Evolutionary conservation across 2,888 invertebrate species (phyloP), one percentile per base, ranked within the genome.

Genomic region (Electrophaes corylata): DNA sequence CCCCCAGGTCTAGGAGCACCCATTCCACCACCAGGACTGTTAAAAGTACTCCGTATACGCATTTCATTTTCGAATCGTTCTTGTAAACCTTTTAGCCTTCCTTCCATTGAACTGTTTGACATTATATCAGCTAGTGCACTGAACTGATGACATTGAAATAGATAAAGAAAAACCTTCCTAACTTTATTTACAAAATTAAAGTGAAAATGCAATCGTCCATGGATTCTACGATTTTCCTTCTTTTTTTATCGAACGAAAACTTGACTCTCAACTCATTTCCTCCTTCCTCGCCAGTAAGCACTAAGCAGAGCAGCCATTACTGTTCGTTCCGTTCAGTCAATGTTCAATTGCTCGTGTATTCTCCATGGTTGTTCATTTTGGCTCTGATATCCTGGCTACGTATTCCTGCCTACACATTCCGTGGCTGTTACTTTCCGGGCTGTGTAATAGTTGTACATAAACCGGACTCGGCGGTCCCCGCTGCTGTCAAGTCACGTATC

Each of bases 51-150:
- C 93, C 94, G 82, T 94, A 94, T 87, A 86, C 88, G 90, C 84
- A 86, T 83, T 83, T 89, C 90, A 81, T 89, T 89, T 84, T 94
- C 94, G 72, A 97, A 92, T 76, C 96, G 94, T 83, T 95, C 95
- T 88, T 97, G 95, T 87, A 98, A 93, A 80, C 95, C 95, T 89
- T 96, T 94, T 81, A 98, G 93, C 93, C 95, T 96, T 78, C 95
- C 95, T 86, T 95, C 95, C 83, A 95, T 93, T 79, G 94, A 93
- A 84, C 94, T 93, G 92, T 94, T 94, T 88, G 95, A 95, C 95
- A 95, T 95, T 83, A 72, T 89, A 78, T 69, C 70, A 72, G 80
- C 65, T 70, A 75, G 70, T 76, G 70, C 73, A 73, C 66, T 70
- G 60, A 79, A 79, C 78, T 76, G 73, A 77, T 82, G 83, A 81